Evolutionary conservation across 1,140 invertebrate genomes (phyloP), one percentile per base, ranked within the genome.

Genomic region (Nasonia giraulti): DNA sequence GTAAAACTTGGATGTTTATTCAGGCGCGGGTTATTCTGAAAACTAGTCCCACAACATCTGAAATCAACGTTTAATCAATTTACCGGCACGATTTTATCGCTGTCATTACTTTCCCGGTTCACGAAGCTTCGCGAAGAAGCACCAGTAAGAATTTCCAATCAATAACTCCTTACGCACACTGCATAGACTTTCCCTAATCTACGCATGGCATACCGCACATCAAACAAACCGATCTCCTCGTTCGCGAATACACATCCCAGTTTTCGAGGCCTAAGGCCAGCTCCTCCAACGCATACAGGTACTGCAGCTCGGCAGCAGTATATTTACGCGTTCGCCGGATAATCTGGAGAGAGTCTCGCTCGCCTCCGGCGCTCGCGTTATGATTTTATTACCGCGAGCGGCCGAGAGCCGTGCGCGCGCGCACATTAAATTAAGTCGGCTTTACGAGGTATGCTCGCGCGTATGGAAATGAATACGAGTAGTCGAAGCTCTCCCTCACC

Each of bases 341-440:
- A 87, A 89, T 87, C 83, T 86, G 73, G 69, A 62, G 80, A 17
- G 69, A 40, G 40, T 62, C 47, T 14, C n/a, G 5, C 8, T 80
- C 33, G 10, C 20, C 71, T 79, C 83, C 80, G 79, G 50, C 74
- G 10, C 78, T 17, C 33, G 84, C 74, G 85, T 91, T 89, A 88
- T 89, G 87, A 90, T 91, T 91, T 90, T 91, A 88, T 86, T 89
- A 89, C 87, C 71, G 84, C 68, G 33, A 81, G 81, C 86, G 73
- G 33, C 40, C 37, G 86, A 73, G n/a, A 77, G 83, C 33, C 33
- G 1, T 27, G 33, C 33, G 66, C 87, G 87, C 75, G 77, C 86
- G 87, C 85, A 86, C 88, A 89, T 91, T 91, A 91, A 91, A 91
- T 91, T 90, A 91, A 90, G 88, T 88, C 89, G 83, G 88, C 86